phyloP scores from a whole-genome alignment of 2,113 vertebrate genomes.

The Scolopax mira region DNA sequence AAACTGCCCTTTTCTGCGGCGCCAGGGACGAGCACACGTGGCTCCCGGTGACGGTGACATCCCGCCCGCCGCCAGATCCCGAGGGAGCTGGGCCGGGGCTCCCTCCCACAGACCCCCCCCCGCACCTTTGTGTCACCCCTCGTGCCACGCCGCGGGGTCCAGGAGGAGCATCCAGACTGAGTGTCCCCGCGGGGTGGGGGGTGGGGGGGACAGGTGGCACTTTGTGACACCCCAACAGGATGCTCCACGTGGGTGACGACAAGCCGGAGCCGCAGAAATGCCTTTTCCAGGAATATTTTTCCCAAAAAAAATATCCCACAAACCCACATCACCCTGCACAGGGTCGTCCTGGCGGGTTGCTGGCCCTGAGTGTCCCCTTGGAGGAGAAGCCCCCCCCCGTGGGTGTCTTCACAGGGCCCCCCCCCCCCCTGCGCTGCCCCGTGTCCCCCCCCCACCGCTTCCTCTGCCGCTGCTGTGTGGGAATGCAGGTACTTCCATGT shows the following conservation, averaged over 20 bases:
- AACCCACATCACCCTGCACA: not conserved
- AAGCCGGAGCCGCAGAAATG: not conserved
- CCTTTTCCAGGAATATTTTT: not conserved
- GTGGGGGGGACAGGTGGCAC: not conserved
- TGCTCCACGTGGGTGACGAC: not conserved
- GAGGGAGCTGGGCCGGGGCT: not conserved
- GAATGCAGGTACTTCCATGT: not conserved
- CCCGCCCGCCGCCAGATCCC: not conserved
- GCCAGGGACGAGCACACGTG: not conserved
- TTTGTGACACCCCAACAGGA: accelerated
- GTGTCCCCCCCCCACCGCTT: not conserved
- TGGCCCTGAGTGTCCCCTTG: not conserved
- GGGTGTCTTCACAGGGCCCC: not conserved
- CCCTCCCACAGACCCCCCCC: not conserved
- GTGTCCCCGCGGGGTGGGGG: not conserved
- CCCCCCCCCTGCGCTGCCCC: not conserved
- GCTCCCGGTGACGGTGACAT: not conserved
- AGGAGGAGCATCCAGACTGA: not conserved
- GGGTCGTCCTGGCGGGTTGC: not conserved
- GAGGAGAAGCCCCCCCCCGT: not conserved
- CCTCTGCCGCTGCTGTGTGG: not conserved
- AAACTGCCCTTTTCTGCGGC: accelerated
- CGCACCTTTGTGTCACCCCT: not conserved
- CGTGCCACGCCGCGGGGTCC: not conserved
- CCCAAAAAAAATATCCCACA: too few relatives aligned